Conservation (phyloP, 2,113 vertebrate genomes). For the Fukomys damarensis region DNA sequence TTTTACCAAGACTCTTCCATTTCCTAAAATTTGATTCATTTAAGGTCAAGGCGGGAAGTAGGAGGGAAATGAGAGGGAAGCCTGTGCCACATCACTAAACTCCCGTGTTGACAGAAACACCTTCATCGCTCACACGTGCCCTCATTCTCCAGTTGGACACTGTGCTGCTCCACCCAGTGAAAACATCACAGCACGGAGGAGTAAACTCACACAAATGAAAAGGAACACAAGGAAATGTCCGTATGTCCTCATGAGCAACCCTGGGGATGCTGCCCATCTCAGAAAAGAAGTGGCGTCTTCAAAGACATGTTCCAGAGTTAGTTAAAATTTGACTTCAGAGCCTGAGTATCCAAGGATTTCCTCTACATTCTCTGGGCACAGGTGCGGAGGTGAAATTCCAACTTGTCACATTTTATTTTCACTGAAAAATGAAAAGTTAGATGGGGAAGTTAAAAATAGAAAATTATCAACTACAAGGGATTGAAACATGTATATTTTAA, state of each 20-base stretch:
- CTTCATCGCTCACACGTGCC: not conserved
- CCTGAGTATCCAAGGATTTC: not conserved
- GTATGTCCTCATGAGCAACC: not conserved
- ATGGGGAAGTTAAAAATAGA: constrained; percentile 58
- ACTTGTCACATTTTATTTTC: not conserved
- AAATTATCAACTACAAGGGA: constrained; percentile 39
- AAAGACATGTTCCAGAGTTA: not conserved
- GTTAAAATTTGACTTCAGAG: not conserved
- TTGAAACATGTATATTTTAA: constrained; percentile 70
- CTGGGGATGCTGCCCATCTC: not conserved
- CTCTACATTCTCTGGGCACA: not conserved
- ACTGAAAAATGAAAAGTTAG: not conserved
- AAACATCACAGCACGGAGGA: not conserved
- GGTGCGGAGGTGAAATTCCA: constrained; percentile 38
- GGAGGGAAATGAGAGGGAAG: not conserved
- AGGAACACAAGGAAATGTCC: not conserved
- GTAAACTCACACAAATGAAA: not conserved
- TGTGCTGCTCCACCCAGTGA: rapidly evolving
- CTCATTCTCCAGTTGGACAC: not conserved
- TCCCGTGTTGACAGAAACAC: not conserved
- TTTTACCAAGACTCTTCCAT: not conserved
- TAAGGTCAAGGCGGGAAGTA: not conserved
- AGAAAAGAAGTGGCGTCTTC: not conserved
- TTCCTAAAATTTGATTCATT: not conserved
- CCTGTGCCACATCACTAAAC: not conserved